phyloP scores from a whole-genome alignment of 2,113 vertebrate species.

The Python bivittatus region DNA sequence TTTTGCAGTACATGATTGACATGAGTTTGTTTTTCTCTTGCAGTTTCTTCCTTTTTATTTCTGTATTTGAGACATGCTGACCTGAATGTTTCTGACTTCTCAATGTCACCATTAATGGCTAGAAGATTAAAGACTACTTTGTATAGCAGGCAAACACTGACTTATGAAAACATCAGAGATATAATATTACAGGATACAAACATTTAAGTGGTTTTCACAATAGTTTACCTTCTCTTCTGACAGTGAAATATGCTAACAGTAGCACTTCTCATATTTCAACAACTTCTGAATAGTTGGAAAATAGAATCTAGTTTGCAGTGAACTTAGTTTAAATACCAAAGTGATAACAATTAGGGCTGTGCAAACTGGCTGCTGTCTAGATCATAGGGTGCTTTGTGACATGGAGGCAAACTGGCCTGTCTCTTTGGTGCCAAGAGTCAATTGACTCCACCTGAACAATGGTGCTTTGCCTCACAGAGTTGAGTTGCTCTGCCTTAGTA shows the following conservation, averaged over 20 bases:
- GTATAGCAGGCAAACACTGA: constrained; percentile 6
- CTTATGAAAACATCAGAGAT: constrained; percentile 23
- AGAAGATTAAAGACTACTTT: constrained; percentile 18
- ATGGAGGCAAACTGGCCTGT: not conserved
- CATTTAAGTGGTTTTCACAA: constrained; percentile 19
- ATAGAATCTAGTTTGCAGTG: not conserved
- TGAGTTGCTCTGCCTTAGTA: not conserved
- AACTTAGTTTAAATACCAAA: not conserved
- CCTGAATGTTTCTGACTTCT: constrained; percentile 12
- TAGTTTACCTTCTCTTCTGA: not conserved
- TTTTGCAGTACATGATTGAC: not conserved
- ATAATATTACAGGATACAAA: constrained; percentile 35
- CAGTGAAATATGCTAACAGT: not conserved
- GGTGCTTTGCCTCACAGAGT: not conserved
- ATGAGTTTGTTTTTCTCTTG: not conserved
- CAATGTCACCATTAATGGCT: constrained; percentile 21
- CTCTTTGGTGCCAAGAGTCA: not conserved
- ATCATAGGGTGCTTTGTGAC: not conserved
- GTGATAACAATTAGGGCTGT: not conserved
- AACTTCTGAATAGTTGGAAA: not conserved
- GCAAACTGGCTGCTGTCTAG: not conserved
- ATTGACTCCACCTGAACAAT: not conserved
- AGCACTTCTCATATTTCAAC: constrained; percentile 14
- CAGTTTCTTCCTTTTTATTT: not conserved
- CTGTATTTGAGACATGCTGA: constrained; percentile 14